phyloP scores from a whole-genome alignment of 2,113 vertebrate species.

The rabbit (Oryctolagus cuniculus) region mOryCun1.1 NC_091447.1:37125501-37126000 shows the following conservation, averaged over 20 bases:
- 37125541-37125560: neutral
- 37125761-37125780: neutral
- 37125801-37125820: constrained; percentile 37
- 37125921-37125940: neutral
- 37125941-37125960: constrained; percentile 43
- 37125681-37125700: constrained; percentile 13
- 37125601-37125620: neutral
- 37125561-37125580: neutral
- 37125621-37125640: neutral
- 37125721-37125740: neutral
- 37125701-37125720: neutral
- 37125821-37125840: neutral
- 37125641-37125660: neutral
- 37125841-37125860: neutral
- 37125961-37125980: constrained; percentile 57
- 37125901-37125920: neutral
- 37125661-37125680: neutral
- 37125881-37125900: neutral
- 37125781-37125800: neutral
- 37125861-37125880: neutral
- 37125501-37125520: neutral
- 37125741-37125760: neutral
- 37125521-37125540: neutral
- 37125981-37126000: constrained; percentile 47
- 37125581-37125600: constrained; percentile 9